Base-by-base conservation (phyloP, 2,113 vertebrate species). In the Corapipo altera region DNA sequence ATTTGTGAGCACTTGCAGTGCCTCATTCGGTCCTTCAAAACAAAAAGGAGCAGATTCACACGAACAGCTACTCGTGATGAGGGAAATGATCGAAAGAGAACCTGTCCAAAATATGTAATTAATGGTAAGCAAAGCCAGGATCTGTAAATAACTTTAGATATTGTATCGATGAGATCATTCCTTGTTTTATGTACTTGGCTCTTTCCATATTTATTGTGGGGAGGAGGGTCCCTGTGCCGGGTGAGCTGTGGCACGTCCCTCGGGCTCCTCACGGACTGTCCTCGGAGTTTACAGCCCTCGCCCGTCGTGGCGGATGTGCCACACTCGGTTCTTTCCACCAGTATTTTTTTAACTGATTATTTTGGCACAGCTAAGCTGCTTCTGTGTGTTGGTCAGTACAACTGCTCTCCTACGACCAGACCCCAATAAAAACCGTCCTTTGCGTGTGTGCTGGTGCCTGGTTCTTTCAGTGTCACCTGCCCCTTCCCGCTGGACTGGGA, bases 371-470 rank as follows among this genome's bases (percentile, higher is more conserved):
- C 96, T 95, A 96, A 96, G 98, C 96, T 96, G 97, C 93, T 96
- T 96, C 97, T 98, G 97, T 97, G 97, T 98, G 98, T 98, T 91
- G 96, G 93, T 96, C 98, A 94, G 92, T 96, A 94, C 94, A 97
- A 97, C 97, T 98, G 98, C 98, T 98, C 98, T 98, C 96, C 93
- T 98, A 97, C 96, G 57, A 88, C 91, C 43, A 95, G 91, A 98
- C 98, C 98, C 98, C 97, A 98, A 99, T 99, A 98, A 98, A 99
- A 98, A 98, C 98, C 97, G 89, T 96, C 97, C 97, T 98, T 96
- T 96, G 98, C 97, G 98, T 98, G 96, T 93, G 59, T 73, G 67
- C 72, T 79, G 78, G 95, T 33, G 78, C 72, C 54, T 64, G 43
- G 21, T 89, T 95, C 67, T 89, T 87, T 83, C 4, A 3, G 13